phyloP scores from a whole-genome alignment of 2,113 vertebrate species.

The Amphilophus citrinellus region DNA sequence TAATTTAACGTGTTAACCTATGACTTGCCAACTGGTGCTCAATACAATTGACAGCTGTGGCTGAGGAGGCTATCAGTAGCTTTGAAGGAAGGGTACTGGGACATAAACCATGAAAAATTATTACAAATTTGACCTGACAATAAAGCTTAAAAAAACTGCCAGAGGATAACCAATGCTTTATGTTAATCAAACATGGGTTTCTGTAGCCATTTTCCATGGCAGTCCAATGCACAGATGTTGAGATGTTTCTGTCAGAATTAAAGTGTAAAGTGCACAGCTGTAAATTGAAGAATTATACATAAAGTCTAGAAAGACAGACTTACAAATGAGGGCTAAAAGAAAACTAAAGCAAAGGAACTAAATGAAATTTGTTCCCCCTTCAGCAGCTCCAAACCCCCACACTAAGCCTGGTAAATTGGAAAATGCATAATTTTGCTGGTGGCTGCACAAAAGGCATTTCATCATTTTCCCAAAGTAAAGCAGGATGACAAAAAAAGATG shows the following conservation, averaged over 20 bases:
- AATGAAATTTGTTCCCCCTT: background rate
- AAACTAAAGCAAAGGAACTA: background rate
- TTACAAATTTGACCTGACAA: background rate
- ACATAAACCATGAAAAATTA: background rate
- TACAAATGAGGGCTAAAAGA: background rate
- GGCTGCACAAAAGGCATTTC: background rate
- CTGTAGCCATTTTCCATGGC: rapidly evolving
- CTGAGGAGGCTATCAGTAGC: background rate
- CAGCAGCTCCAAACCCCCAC: background rate
- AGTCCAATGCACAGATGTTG: background rate
- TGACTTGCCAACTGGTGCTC: no score
- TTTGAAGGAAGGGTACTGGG: background rate
- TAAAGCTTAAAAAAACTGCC: background rate
- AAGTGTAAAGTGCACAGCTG: no score
- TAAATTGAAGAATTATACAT: background rate
- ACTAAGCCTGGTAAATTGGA: background rate
- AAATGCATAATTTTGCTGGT: background rate
- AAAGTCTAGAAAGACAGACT: background rate
- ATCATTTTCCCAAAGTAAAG: background rate
- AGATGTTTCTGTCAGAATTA: background rate
- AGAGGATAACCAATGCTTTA: background rate
- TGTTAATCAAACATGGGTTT: background rate
- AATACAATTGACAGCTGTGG: background rate
- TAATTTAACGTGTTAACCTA: no score
- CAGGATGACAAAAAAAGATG: background rate